These are phyloP conservation scores for Argya squamiceps DNA, from an alignment of 2,797 vertebrate genomes.

Conservation along the genomic window DNA sequence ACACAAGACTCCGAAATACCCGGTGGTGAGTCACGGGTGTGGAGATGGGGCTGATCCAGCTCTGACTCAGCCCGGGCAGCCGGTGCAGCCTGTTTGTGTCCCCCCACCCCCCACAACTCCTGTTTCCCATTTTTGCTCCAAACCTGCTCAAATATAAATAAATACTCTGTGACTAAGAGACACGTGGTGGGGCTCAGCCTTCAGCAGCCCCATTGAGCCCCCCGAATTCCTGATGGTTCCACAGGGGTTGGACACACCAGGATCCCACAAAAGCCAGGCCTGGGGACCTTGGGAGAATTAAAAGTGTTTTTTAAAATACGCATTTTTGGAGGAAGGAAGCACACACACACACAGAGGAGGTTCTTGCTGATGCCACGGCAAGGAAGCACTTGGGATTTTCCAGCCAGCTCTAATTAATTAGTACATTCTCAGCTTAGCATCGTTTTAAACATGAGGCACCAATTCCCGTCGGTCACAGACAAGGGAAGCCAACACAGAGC, in stretches of 20 bases:
- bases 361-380: not conserved
- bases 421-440: not conserved
- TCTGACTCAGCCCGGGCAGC: conserved; percentile 38
- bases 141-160: conserved; percentile 14
- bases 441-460: not conserved
- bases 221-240: not conserved
- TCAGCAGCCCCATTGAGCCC: not conserved
- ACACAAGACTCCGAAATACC: not conserved
- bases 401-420: not conserved
- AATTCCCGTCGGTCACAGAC: not conserved
- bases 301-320: not conserved
- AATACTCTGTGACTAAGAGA: not conserved
- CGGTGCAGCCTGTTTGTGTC: not conserved
- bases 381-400: not conserved
- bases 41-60: conserved; percentile 15
- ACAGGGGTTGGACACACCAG: not conserved
- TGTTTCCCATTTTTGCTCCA: conserved; percentile 14
- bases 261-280: not conserved
- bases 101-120: not conserved
- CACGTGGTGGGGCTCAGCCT: not conserved
- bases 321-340: not conserved
- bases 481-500: not conserved
- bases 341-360: not conserved
- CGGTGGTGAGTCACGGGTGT: not conserved
- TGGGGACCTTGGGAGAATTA: not conserved